Conservation (phyloP, 2,797 vertebrate species). For the Pristis pectinata region DNA sequence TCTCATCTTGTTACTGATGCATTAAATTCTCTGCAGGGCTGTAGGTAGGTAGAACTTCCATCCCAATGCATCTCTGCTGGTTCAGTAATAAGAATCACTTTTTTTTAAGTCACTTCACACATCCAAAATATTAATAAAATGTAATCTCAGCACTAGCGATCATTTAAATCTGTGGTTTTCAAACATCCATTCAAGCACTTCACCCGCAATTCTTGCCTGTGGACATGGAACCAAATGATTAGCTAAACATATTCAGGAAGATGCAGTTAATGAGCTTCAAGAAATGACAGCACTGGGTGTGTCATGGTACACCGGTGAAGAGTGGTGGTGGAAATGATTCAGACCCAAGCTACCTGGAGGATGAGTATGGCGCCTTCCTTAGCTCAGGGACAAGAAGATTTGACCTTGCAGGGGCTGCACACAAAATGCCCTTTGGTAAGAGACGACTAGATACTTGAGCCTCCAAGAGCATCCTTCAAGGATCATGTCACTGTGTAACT, state of each 20-base stretch:
- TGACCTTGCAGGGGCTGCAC: neutral
- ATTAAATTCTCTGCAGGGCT: too few species aligned
- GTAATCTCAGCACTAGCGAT: neutral
- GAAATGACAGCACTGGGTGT: neutral
- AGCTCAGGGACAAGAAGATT: neutral
- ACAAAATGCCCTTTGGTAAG: neutral
- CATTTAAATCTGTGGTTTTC: neutral
- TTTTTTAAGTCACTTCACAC: neutral
- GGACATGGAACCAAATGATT: neutral
- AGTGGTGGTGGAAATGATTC: neutral
- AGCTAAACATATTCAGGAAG: neutral
- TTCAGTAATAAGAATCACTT: neutral
- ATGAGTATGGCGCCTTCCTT: too few species aligned
- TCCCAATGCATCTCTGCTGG: neutral
- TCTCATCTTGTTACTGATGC: neutral
- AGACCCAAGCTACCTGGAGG: neutral
- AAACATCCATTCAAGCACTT: neutral
- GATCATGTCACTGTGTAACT: too few species aligned
- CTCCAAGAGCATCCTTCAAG: neutral
- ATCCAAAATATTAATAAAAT: neutral
- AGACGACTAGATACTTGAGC: neutral
- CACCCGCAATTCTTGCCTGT: neutral
- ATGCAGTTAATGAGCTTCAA: neutral
- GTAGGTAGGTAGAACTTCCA: neutral
- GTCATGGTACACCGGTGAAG: neutral